phyloP scores from a whole-genome alignment of 2,888 invertebrate species.

The Hyposoter didymator region DNA sequence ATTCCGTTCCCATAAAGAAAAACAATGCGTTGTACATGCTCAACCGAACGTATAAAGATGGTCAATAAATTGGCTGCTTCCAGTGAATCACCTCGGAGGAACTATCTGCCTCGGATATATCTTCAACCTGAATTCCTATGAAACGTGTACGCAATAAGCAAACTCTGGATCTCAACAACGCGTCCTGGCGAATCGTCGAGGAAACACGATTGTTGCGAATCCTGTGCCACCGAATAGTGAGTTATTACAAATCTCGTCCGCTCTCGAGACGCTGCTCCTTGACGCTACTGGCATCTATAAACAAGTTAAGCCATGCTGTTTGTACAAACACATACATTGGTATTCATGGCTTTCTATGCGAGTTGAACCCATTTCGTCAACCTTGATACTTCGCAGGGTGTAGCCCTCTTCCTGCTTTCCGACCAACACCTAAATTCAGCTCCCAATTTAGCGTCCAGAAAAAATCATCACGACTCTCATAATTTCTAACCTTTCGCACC shows the following conservation, averaged over 20 bases:
- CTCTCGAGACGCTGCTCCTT: constrained; percentile 21
- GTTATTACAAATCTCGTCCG: constrained; percentile 53
- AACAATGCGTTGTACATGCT: neutral
- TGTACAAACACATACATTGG: neutral
- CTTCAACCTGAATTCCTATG: constrained; percentile 31
- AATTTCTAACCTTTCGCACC: neutral
- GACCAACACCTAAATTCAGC: no score
- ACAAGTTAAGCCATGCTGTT: constrained; percentile 8
- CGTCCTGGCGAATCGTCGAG: constrained; percentile 16
- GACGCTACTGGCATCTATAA: constrained; percentile 17
- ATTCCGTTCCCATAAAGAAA: neutral
- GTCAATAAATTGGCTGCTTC: neutral
- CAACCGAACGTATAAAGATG: neutral
- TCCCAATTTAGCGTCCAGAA: neutral
- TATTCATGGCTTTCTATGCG: neutral
- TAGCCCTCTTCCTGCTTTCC: no score
- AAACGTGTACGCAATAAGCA: constrained; percentile 53
- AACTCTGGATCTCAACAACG: constrained; percentile 38
- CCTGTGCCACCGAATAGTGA: constrained; percentile 39
- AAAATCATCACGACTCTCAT: neutral
- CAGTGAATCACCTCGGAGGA: neutral
- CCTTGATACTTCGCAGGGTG: neutral
- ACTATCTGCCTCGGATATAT: neutral
- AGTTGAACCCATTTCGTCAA: neutral
- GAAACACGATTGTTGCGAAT: constrained; percentile 31